Evolutionary conservation across 2,113 vertebrate genomes (phyloP).

Genomic region (Platanista minor): DNA sequence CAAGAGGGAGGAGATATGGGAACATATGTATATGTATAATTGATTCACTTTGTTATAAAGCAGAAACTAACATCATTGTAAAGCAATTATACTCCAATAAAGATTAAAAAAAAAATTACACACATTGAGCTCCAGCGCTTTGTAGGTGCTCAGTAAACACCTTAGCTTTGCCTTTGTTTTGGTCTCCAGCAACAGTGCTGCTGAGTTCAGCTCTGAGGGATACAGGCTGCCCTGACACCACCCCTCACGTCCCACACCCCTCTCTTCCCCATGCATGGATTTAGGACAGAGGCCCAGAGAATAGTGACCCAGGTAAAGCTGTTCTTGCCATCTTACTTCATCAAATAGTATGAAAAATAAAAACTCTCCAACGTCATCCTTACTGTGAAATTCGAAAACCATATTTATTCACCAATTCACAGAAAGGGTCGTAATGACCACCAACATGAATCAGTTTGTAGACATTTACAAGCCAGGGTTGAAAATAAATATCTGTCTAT

Average conservation of each 20-base stretch:
- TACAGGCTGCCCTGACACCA: no score
- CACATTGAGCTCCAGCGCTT: neutral
- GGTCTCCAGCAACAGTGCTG: neutral
- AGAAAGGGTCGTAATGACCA: constrained; percentile 92
- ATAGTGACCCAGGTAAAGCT: neutral
- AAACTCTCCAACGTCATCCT: constrained; percentile 59
- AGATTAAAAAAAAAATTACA: no score
- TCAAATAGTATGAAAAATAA: constrained; percentile 47
- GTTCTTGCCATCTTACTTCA: neutral
- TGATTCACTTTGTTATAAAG: no score
- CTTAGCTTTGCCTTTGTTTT: neutral
- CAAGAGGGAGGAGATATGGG: no score
- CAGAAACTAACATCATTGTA: no score
- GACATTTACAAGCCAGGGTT: constrained; percentile 77
- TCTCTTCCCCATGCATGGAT: neutral
- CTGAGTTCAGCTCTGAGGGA: neutral
- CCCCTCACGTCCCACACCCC: rapidly evolving
- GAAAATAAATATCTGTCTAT: constrained; percentile 78
- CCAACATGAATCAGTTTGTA: constrained; percentile 83
- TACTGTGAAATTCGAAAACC: constrained; percentile 92
- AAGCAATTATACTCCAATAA: no score
- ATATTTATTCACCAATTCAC: constrained; percentile 97
- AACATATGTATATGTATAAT: no score
- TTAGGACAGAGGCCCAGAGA: neutral
- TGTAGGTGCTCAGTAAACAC: neutral